Conservation (phyloP, 2,113 vertebrate genomes). For the Sterrhoptilus dennistouni region DNA sequence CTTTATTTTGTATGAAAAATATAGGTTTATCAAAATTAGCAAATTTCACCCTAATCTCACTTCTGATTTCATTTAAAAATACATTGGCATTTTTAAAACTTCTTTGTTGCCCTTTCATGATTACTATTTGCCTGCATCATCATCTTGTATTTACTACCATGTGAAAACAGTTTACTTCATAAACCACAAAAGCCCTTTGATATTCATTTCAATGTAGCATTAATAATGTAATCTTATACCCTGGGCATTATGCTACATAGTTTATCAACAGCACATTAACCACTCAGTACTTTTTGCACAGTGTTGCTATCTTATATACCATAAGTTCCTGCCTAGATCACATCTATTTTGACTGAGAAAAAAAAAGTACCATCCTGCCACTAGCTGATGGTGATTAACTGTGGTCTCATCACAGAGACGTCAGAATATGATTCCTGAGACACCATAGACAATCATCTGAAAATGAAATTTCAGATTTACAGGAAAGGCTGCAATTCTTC, state of each 20-base stretch:
- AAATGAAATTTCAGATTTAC: not conserved
- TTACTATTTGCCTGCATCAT: slow-evolving; percentile 41
- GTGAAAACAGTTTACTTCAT: slow-evolving; percentile 63
- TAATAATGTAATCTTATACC: slow-evolving; percentile 55
- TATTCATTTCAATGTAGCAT: slow-evolving; percentile 36
- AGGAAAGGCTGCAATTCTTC: not conserved
- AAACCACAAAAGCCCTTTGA: slow-evolving; percentile 61
- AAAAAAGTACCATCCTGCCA: not conserved
- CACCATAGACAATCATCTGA: not conserved
- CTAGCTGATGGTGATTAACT: not conserved
- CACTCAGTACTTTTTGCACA: not conserved
- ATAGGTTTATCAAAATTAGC: not conserved
- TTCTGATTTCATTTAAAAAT: not conserved
- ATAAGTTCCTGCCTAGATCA: not conserved
- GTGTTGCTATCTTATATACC: not conserved
- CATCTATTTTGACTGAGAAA: not conserved
- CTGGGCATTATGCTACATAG: slow-evolving; percentile 13
- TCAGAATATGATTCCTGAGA: not conserved
- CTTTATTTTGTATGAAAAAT: not conserved
- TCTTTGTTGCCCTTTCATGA: slow-evolving; percentile 38
- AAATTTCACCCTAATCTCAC: not conserved
- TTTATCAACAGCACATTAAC: slow-evolving; percentile 58
- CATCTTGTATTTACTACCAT: slow-evolving; percentile 46
- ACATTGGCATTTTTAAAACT: not conserved
- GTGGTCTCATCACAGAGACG: not conserved